phyloP scores from a whole-genome alignment of 1,140 invertebrate species.

The Eufriesea mexicana region DNA sequence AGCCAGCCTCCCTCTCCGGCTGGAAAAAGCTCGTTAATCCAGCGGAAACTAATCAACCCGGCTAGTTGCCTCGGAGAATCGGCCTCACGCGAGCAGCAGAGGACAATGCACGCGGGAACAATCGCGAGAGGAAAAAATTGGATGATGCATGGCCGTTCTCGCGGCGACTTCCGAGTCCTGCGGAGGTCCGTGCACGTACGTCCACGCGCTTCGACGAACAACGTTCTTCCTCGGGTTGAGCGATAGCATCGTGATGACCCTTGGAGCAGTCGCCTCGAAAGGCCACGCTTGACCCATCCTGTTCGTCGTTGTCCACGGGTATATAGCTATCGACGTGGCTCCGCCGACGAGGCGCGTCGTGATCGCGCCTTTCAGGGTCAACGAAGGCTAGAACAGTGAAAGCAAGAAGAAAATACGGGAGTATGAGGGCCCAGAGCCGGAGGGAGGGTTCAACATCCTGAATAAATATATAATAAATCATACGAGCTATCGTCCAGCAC shows the following conservation, averaged over 20 bases:
- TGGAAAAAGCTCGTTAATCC: background rate
- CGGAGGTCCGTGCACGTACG: constrained; percentile 20
- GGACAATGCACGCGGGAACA: constrained; percentile 1
- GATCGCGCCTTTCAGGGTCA: constrained; percentile 55
- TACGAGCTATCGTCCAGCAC: background rate
- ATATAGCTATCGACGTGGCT: constrained; percentile 33
- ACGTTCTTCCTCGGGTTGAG: constrained; percentile 43
- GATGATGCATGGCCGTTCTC: constrained; percentile 36
- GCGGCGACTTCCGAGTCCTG: constrained; percentile 21
- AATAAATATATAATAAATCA: constrained; percentile 51
- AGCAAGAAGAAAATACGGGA: constrained; percentile 11
- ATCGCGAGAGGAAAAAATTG: constrained; percentile 14
- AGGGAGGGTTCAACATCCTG: constrained; percentile 36
- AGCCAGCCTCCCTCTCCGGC: background rate
- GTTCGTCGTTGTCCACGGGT: constrained; percentile 34
- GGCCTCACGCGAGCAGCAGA: background rate
- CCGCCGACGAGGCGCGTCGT: constrained; percentile 33
- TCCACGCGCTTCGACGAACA: constrained; percentile 33
- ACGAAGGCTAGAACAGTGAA: constrained; percentile 42
- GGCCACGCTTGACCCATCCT: constrained; percentile 37
- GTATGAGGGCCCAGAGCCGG: background rate
- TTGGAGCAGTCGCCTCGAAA: constrained; percentile 16
- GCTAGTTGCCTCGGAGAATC: background rate
- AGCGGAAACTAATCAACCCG: background rate
- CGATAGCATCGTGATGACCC: constrained; percentile 55